Conservation (phyloP, 2,888 invertebrate species). For the Dichetophora obliterata region DNA sequence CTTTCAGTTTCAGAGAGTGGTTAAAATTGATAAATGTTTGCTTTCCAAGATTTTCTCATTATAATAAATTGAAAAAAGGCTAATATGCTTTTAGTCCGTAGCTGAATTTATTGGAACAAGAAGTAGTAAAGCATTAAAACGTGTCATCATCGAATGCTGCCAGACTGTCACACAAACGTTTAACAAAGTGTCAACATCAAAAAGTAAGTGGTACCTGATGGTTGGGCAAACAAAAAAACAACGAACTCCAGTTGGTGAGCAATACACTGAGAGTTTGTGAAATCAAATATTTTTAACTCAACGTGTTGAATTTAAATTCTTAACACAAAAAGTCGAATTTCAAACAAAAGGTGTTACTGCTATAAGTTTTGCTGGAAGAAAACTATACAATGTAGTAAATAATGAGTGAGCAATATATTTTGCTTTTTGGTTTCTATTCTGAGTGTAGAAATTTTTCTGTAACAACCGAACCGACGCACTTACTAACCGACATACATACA, state of each 20-base stretch:
- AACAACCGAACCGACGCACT: neutral
- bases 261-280: neutral
- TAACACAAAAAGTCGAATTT: neutral
- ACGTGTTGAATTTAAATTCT: neutral
- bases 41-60: conserved; percentile 1
- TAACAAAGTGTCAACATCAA: conserved; percentile 9
- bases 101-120: too few species aligned
- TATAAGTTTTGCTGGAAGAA: too few species aligned
- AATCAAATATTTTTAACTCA: too few species aligned
- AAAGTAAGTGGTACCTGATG: neutral
- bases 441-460: neutral
- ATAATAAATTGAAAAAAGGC: conserved; percentile 23
- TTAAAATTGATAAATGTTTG: conserved; percentile 17
- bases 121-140: neutral
- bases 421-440: neutral
- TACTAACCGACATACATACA: too few species aligned
- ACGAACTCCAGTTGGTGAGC: neutral
- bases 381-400: too few species aligned
- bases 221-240: neutral
- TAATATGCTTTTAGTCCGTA: neutral
- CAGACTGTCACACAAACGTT: neutral
- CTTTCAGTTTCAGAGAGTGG: neutral
- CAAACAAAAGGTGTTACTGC: neutral
- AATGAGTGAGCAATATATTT: too few species aligned
- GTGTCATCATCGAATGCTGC: conserved; percentile 19